Percentiles rank a stretch among this genome's conserved stretches.
These are phyloP conservation scores for Tiaroga cobitis DNA, from an alignment of 2,797 vertebrate species.

Conservation along the genomic window DNA sequence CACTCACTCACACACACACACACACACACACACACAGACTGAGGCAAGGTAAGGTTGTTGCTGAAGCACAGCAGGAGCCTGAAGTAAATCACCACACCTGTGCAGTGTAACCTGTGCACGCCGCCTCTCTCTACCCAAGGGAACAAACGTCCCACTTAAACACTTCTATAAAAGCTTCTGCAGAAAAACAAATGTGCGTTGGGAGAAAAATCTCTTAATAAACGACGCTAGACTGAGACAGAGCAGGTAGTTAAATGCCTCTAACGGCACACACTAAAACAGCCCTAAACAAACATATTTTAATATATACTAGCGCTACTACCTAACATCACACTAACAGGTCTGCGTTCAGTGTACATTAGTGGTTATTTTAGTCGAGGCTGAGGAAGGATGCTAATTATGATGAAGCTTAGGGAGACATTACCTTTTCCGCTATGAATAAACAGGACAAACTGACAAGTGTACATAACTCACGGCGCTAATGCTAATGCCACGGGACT, in stretches of 20 bases:
- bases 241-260: slow-evolving; percentile 47
- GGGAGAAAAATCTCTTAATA: slow-evolving; percentile 45
- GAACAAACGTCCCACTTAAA: slow-evolving; percentile 50
- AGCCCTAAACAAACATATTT: slow-evolving; percentile 40
- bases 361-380: slow-evolving; percentile 27
- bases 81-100: slow-evolving; percentile 58
- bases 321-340: slow-evolving; percentile 44
- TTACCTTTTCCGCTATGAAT: slow-evolving; percentile 36
- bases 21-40: slow-evolving; percentile 16
- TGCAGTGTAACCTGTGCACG: slow-evolving; percentile 35
- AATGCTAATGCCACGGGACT: slow-evolving; percentile 13
- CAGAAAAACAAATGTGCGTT: slow-evolving; percentile 49
- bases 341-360: slow-evolving; percentile 34
- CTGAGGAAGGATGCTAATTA: slow-evolving; percentile 26
- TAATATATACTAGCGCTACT: slow-evolving; percentile 22
- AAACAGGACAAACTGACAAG: slow-evolving; percentile 29
- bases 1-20: slow-evolving; percentile 30
- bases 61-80: slow-evolving; percentile 37
- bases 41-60: slow-evolving; percentile 22
- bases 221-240: slow-evolving; percentile 19
- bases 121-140: slow-evolving; percentile 29
- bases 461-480: slow-evolving; percentile 29
- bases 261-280: slow-evolving; percentile 23
- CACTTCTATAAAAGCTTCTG: slow-evolving; percentile 41
- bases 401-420: slow-evolving; percentile 30